Conservation (phyloP, 2,888 invertebrate genomes). For the Drosophila mercatorum region DNA sequence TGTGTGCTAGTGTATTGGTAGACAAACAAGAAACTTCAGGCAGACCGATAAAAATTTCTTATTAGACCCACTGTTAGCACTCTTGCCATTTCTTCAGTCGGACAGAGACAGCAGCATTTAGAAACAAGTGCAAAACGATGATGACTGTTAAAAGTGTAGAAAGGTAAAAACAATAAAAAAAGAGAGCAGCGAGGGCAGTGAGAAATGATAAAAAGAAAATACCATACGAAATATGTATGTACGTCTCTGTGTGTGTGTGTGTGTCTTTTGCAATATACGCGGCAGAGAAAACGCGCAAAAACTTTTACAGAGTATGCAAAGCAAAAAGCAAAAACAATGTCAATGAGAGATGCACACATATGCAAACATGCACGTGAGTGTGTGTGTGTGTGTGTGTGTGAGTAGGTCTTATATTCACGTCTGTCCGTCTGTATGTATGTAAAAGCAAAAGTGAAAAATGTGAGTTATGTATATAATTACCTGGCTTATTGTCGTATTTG, state of each 20-base stretch:
- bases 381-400: slow-evolving; percentile 1
- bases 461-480: slow-evolving; percentile 57
- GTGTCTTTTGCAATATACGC: slow-evolving; percentile 41
- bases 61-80: slow-evolving; percentile 50
- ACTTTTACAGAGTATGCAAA: slow-evolving; percentile 27
- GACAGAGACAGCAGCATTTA: slow-evolving; percentile 52
- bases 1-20: slow-evolving; percentile 34
- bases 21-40: slow-evolving; percentile 71
- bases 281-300: slow-evolving; percentile 65
- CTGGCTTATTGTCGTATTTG: slow-evolving; percentile 50
- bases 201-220: slow-evolving; percentile 62
- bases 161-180: slow-evolving; percentile 63
- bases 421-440: slow-evolving; percentile 6
- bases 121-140: slow-evolving; percentile 60
- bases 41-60: slow-evolving; percentile 63
- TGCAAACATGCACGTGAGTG: background rate
- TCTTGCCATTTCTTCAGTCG: slow-evolving; percentile 42
- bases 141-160: slow-evolving; percentile 49
- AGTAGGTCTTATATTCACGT: background rate
- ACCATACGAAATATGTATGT: slow-evolving; percentile 43
- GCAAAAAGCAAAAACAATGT: slow-evolving; percentile 45
- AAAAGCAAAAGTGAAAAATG: slow-evolving; percentile 56
- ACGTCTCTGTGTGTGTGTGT: background rate
- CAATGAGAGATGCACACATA: slow-evolving; percentile 37
- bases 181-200: slow-evolving; percentile 47